These are phyloP conservation scores for Synanthedon andrenaeformis DNA, from an alignment of 2,888 invertebrate species.

Conservation along the genomic window DNA sequence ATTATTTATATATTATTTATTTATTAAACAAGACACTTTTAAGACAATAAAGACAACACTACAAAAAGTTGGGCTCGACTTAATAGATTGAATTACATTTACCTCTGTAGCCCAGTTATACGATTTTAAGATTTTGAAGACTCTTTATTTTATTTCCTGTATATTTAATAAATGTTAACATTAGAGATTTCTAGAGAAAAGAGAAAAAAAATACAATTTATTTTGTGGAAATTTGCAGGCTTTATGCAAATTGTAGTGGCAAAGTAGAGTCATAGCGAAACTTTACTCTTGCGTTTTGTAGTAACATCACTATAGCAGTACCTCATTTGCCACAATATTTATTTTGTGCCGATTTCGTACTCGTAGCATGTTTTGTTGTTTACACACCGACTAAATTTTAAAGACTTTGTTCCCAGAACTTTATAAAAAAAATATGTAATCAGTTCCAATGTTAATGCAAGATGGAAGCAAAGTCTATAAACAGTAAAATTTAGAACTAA, in stretches of 20 bases:
- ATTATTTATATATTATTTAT: no score
- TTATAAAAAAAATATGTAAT: slow-evolving; percentile 5
- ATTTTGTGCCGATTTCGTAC: slow-evolving; percentile 35
- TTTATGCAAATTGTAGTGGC: slow-evolving; percentile 58
- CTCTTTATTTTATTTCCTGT: no score
- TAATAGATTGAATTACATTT: no score
- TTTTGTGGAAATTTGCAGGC: slow-evolving; percentile 25
- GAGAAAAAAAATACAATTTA: slow-evolving; percentile 3
- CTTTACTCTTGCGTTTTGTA: slow-evolving; percentile 59
- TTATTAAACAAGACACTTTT: no score
- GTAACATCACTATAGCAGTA: slow-evolving; percentile 32
- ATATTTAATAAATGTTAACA: no score
- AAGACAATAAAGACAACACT: no score
- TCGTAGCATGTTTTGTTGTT: slow-evolving; percentile 40
- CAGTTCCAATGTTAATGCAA: slow-evolving; percentile 4
- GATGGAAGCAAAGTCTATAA: slow-evolving; percentile 3
- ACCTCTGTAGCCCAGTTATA: no score
- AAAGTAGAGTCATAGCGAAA: slow-evolving; percentile 70
- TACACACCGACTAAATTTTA: slow-evolving; percentile 2
- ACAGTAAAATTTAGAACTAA: neutral
- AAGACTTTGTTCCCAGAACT: slow-evolving; percentile 9
- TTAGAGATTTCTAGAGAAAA: no score
- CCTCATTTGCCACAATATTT: slow-evolving; percentile 59
- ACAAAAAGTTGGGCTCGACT: no score
- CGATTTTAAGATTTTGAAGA: no score